phyloP scores from a whole-genome alignment of 2,888 invertebrate genomes.

The Latrodectus hesperus region DNA sequence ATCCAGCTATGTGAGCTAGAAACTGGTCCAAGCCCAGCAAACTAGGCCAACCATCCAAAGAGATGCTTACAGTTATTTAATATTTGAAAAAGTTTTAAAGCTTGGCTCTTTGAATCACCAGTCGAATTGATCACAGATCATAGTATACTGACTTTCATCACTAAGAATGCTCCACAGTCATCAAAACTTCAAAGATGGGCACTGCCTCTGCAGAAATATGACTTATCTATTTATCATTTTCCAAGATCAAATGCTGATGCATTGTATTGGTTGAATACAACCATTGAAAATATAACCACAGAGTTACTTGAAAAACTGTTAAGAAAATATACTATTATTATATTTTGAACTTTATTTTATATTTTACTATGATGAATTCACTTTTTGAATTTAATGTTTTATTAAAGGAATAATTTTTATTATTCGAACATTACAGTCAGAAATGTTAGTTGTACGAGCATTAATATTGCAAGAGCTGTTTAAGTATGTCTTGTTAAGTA shows the following conservation, averaged over 20 bases:
- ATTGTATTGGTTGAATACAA: no score
- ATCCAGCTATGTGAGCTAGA: constrained; percentile 3
- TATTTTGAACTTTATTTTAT: no score
- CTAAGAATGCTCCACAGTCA: constrained; percentile 8
- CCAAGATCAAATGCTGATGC: neutral
- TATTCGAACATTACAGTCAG: no score
- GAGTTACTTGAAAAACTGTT: no score
- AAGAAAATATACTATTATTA: no score
- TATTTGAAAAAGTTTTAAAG: constrained; percentile 7
- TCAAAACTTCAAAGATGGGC: constrained; percentile 22
- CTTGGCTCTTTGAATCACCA: constrained; percentile 8
- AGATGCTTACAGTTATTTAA: neutral
- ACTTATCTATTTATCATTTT: neutral
- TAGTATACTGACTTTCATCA: constrained; percentile 2
- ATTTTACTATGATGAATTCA: no score
- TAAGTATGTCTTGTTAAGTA: no score
- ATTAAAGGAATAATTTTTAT: no score
- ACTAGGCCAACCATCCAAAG: constrained; percentile 4
- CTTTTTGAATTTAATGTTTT: no score
- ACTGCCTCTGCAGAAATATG: neutral
- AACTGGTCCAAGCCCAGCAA: constrained; percentile 11
- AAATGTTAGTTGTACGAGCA: no score
- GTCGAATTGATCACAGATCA: neutral
- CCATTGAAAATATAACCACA: no score
- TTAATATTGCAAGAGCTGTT: no score